phyloP scores from a whole-genome alignment of 2,888 invertebrate species.

The Drosophila villosipedis region DNA sequence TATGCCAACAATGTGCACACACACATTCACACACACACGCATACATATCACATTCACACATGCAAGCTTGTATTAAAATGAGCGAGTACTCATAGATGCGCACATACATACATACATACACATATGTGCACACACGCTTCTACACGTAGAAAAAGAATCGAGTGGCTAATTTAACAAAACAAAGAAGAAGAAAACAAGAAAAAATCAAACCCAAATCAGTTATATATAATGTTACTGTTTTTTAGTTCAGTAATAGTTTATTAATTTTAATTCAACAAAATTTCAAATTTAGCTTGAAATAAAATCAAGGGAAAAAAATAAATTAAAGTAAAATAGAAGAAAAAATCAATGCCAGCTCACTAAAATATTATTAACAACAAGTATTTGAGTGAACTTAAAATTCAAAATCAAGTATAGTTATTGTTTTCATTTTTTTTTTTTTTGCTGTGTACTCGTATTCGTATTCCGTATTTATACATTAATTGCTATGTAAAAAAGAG shows the following conservation, averaged over 20 bases:
- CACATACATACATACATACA: slow-evolving; percentile 19
- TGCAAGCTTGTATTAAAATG: slow-evolving; percentile 7
- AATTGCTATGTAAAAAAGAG: slow-evolving; percentile 59
- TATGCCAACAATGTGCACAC: slow-evolving; percentile 53
- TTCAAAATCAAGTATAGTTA: neutral
- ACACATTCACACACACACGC: slow-evolving; percentile 16
- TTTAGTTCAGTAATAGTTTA: neutral
- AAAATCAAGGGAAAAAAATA: neutral
- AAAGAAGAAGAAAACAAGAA: too few relatives aligned
- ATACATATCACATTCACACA: slow-evolving; percentile 4
- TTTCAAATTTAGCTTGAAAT: neutral
- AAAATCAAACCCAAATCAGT: neutral
- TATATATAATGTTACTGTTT: neutral
- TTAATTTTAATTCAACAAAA: too few relatives aligned
- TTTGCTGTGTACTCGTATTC: slow-evolving; percentile 9
- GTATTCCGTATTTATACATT: slow-evolving; percentile 51
- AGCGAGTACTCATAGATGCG: slow-evolving; percentile 44
- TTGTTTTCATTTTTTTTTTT: neutral
- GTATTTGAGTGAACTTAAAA: neutral
- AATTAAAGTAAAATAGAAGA: neutral
- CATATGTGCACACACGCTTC: slow-evolving; percentile 3
- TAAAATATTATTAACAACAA: neutral
- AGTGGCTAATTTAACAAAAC: neutral
- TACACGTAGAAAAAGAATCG: neutral
- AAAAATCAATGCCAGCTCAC: neutral